Percentiles rank a stretch among this genome's conserved stretches.
Conservation (phyloP, 2,888 invertebrate species). For the Amorpha juglandis region DNA sequence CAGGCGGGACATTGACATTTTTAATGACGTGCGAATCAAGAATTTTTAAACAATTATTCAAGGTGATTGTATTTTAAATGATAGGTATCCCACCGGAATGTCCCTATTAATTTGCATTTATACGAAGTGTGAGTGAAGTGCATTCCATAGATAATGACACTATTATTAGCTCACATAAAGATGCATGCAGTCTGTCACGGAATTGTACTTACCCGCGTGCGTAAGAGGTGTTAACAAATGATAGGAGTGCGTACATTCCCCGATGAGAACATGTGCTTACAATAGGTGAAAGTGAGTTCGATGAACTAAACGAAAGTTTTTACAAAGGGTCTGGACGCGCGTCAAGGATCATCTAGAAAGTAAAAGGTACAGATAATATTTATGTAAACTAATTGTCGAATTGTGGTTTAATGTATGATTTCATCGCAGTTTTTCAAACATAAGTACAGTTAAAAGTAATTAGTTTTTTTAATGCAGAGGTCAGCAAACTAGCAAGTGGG, state of each 20-base stretch:
- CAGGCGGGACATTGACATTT: background rate
- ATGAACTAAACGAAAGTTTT: slow-evolving; percentile 81
- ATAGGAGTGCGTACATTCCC: slow-evolving; percentile 73
- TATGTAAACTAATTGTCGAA: background rate
- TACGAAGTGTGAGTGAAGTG: background rate
- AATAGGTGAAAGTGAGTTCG: slow-evolving; percentile 83
- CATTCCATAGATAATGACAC: background rate
- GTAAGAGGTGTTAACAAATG: slow-evolving; percentile 65
- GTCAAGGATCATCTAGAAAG: slow-evolving; percentile 59
- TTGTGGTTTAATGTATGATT: too few species aligned
- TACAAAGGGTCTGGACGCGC: slow-evolving; percentile 60
- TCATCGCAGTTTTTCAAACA: too few species aligned
- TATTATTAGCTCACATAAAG: background rate
- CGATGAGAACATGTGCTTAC: slow-evolving; percentile 70
- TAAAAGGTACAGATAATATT: slow-evolving; percentile 52
- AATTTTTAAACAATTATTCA: background rate
- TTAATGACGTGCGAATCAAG: background rate
- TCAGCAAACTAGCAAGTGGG: too few species aligned
- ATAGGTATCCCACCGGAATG: background rate
- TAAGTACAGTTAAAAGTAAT: too few species aligned
- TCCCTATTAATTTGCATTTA: background rate
- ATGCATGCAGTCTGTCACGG: background rate
- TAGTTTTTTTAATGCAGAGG: too few species aligned
- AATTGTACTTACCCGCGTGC: background rate
- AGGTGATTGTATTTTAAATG: too few species aligned